These are phyloP conservation scores for Hyles vespertilio DNA, from an alignment of 1,140 invertebrate genomes.

Conservation along the genomic window DNA sequence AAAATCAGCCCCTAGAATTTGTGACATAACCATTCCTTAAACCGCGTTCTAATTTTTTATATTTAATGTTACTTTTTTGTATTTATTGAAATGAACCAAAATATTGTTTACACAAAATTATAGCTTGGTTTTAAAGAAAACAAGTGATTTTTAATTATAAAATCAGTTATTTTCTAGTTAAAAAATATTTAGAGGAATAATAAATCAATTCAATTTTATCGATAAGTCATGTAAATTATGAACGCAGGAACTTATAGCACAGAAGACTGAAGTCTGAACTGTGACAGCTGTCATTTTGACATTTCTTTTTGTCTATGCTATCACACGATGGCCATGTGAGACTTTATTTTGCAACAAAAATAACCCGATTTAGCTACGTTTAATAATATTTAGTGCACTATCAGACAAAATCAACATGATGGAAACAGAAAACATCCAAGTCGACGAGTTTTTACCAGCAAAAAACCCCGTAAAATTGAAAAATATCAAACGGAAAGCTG, in stretches of 20 bases:
- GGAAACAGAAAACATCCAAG: conserved; percentile 74
- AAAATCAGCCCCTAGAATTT: conserved; percentile 22
- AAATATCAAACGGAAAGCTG: conserved; percentile 73
- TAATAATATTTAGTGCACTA: conserved; percentile 10
- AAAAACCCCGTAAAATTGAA: conserved; percentile 69
- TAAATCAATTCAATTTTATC: too few species aligned
- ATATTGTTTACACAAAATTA: too few species aligned
- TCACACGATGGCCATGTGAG: conserved; percentile 22
- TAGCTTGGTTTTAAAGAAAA: too few species aligned
- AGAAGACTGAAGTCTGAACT: neutral
- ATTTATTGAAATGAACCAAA: too few species aligned
- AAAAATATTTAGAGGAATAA: too few species aligned
- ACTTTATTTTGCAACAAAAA: conserved; percentile 28
- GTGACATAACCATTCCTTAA: conserved; percentile 34
- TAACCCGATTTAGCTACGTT: conserved; percentile 6
- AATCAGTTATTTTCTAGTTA: too few species aligned
- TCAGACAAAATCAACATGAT: conserved; percentile 32
- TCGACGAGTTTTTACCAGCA: conserved; percentile 76
- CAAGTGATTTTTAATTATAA: too few species aligned
- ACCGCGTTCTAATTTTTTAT: conserved; percentile 15
- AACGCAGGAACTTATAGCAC: neutral
- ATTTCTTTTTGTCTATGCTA: neutral
- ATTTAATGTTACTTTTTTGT: too few species aligned
- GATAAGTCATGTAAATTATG: neutral
- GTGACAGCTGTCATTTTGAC: neutral